These are phyloP conservation scores for Enteromius anoplus DNA, from an alignment of 2,797 vertebrate species.

Conservation along the genomic window DNA sequence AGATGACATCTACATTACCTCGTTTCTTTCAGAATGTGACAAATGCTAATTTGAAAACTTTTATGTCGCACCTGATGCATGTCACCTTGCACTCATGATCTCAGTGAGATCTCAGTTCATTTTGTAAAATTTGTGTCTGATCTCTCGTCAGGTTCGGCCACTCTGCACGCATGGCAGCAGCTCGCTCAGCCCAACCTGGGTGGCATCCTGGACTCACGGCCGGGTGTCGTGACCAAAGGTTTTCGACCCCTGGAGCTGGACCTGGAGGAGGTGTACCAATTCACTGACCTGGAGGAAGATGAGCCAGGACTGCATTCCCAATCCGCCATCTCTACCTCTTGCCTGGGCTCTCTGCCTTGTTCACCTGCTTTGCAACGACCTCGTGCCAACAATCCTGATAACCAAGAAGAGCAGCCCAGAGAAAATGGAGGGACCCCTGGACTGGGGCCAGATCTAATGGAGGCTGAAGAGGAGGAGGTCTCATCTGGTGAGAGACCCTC, in stretches of 20 bases:
- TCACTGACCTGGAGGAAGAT: conserved; percentile 94
- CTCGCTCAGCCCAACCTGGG: conserved; percentile 96
- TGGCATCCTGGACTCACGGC: conserved; percentile 91
- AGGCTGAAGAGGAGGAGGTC: conserved; percentile 74
- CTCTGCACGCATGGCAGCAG: conserved; percentile 99
- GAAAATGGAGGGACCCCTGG: conserved; percentile 69
- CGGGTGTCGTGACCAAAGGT: conserved; percentile 97
- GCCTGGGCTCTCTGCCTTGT: conserved; percentile 72
- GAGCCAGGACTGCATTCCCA: conserved; percentile 85
- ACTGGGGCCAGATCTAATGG: conserved; percentile 44
- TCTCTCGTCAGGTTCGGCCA: conserved; percentile 87
- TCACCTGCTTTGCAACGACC: conserved; percentile 57
- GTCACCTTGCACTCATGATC: background rate
- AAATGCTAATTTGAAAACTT: background rate
- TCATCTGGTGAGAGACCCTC: conserved; percentile 93
- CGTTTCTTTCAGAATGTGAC: background rate
- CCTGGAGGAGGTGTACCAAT: conserved; percentile 86
- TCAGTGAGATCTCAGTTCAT: background rate
- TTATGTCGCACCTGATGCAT: background rate
- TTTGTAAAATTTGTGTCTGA: background rate
- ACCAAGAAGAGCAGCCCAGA: conserved; percentile 57
- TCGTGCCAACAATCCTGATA: conserved; percentile 12
- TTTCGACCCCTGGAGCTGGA: conserved; percentile 87
- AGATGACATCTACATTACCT: background rate
- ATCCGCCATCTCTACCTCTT: conserved; percentile 77